A percentile compares a stretch with the other conserved stretches of the same genome.
Conservation (phyloP, 2,888 invertebrate genomes). For the Hypomecis atomaria region DNA sequence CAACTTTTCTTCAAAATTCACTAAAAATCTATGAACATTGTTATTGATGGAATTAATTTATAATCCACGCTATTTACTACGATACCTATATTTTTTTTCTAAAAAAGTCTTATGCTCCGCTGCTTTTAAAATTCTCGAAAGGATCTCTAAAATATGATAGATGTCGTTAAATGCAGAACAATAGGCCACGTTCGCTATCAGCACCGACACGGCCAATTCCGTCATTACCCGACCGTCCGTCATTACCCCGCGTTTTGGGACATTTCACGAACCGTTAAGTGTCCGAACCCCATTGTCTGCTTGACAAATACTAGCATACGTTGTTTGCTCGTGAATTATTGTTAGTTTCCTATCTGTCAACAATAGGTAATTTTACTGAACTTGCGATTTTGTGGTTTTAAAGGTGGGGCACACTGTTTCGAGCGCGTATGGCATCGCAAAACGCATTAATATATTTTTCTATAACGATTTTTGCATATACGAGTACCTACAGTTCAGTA, state of each 20-base stretch:
- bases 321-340: conserved; percentile 22
- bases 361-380: conserved; percentile 3
- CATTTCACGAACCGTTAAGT: conserved; percentile 75
- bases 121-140: background rate
- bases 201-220: conserved; percentile 68
- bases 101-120: no score
- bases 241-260: conserved; percentile 73
- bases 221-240: conserved; percentile 62
- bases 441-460: no score
- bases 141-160: conserved; percentile 25
- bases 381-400: background rate
- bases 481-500: no score
- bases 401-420: no score
- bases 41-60: no score
- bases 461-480: no score
- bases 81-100: no score
- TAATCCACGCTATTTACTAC: no score
- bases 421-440: no score
- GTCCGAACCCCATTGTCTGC: conserved; percentile 43
- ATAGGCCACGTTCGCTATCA: conserved; percentile 45
- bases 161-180: conserved; percentile 26
- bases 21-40: no score
- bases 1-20: no score
- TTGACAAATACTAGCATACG: conserved; percentile 48
- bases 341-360: conserved; percentile 15